Percentiles rank a stretch among this genome's conserved stretches.
phyloP scores from a whole-genome alignment of 2,888 invertebrate genomes.

The Myopa testacea region DNA sequence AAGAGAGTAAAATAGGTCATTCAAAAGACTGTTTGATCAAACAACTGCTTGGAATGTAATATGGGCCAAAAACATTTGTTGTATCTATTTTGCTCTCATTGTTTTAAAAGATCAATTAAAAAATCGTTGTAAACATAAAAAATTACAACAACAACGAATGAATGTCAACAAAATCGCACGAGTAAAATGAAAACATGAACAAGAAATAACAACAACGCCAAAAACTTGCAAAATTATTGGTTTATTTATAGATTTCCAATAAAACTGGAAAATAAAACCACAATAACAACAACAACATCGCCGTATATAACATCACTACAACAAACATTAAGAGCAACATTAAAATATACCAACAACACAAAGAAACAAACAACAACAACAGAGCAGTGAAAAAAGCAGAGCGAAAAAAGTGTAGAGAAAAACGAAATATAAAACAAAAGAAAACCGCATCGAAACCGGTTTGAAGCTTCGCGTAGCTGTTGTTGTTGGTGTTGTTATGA shows the following conservation, averaged over 20 bases:
- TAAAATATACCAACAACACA: neutral
- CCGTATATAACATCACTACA: constrained; percentile 10
- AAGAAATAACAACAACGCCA: constrained; percentile 20
- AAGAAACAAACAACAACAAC: too few relatives aligned
- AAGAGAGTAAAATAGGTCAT: too few relatives aligned
- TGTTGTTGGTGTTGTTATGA: constrained; percentile 4
- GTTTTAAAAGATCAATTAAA: too few relatives aligned
- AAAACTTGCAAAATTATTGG: constrained; percentile 11
- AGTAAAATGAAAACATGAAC: neutral
- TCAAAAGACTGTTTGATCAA: too few relatives aligned
- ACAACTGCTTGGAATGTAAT: too few relatives aligned
- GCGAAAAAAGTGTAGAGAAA: neutral
- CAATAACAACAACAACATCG: constrained; percentile 26
- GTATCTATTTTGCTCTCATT: too few relatives aligned
- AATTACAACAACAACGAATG: neutral
- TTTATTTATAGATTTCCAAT: constrained; percentile 18
- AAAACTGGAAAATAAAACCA: constrained; percentile 27
- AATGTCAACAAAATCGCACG: neutral
- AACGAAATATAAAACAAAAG: neutral
- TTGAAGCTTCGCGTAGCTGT: constrained; percentile 5
- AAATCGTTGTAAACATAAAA: neutral
- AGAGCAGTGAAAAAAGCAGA: too few relatives aligned
- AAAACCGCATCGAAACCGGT: constrained; percentile 10
- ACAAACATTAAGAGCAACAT: constrained; percentile 26
- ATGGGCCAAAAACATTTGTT: too few relatives aligned